Evolutionary conservation across 2,797 vertebrate genomes (phyloP).

Genomic region (Paratrypauchen microcephalus): DNA sequence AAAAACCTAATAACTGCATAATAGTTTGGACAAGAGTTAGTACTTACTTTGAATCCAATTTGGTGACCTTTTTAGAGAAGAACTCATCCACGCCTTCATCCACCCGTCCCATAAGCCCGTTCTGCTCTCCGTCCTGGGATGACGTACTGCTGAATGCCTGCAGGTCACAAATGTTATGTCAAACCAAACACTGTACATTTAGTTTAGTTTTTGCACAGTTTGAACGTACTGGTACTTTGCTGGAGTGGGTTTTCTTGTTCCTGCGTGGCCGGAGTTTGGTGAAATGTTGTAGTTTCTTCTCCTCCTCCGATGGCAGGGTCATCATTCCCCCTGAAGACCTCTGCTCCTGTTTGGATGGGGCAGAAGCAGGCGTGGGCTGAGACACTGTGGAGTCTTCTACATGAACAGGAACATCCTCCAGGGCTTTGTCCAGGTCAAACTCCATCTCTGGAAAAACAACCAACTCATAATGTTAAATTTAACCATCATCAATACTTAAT

Average conservation of each 20-base stretch:
- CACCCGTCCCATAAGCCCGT: slow-evolving; percentile 93
- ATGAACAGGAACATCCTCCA: slow-evolving; percentile 92
- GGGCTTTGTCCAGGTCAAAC: slow-evolving; percentile 95
- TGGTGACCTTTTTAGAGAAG: slow-evolving; percentile 95
- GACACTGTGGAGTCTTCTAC: slow-evolving; percentile 82
- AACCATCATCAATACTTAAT: neutral
- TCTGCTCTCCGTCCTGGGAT: slow-evolving; percentile 91
- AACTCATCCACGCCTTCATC: slow-evolving; percentile 98
- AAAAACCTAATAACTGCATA: neutral
- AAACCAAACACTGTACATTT: neutral
- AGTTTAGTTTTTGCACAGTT: neutral
- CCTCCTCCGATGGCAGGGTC: slow-evolving; percentile 92
- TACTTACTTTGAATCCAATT: slow-evolving; percentile 86
- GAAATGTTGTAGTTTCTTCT: slow-evolving; percentile 93
- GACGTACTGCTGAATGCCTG: slow-evolving; percentile 79
- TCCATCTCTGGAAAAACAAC: slow-evolving; percentile 86
- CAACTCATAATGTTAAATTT: neutral
- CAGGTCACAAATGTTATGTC: slow-evolving; percentile 8
- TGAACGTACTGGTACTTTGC: slow-evolving; percentile 87
- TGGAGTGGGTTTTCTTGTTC: slow-evolving; percentile 91
- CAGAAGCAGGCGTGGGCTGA: slow-evolving; percentile 57
- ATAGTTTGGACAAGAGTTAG: neutral
- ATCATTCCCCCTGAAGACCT: slow-evolving; percentile 79
- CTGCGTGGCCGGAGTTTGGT: slow-evolving; percentile 92
- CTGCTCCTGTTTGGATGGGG: slow-evolving; percentile 76